Base-by-base conservation (phyloP, 2,888 invertebrate species). In the Deilephila porcellus region DNA sequence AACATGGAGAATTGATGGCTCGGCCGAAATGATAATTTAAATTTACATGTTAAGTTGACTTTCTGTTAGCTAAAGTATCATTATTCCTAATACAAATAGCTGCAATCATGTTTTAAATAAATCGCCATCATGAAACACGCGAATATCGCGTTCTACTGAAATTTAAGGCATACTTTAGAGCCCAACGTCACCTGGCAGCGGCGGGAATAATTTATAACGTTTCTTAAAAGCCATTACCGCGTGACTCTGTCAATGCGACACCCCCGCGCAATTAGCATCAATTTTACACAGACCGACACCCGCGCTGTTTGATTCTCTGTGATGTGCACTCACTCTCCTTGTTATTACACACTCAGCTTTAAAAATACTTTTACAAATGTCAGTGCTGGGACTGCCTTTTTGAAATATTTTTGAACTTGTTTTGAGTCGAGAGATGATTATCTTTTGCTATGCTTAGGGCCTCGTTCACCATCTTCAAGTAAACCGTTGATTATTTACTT, bases 181-280 rank as follows among this genome's bases (percentile, higher is more conserved):
- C 87, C 84, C 83, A 86, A 82, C 90, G 90, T 91, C 93, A 94
- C 92, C 94, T 93, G 92, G 90, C 83, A 86, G 88, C 85, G 83
- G 85, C 87, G 83, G 84, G 91, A 93, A 93, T 94, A 92, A 94
- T 94, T 94, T 94, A 94, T 94, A 90, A 89, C 93, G 87, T 93
- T 94, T 94, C 94, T 94, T 93, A 92, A 94, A 94, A 94, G 92
- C 94, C 91, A 94, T 94, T 94, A 93, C 92, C 78, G 85, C 85
- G 88, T 93, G 91, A 91, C 93, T 91, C 87, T 88, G 88, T 90
- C 93, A 88, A 91, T 92, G 88, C 90, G 88, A 84, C 89, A 85
- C 83, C 84, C 85, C 84, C 79, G 85, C 81, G 83, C 93, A 93
- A 94, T 93, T 93, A 93, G 92, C 93, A 90, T 90, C 90, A 89